These are phyloP conservation scores for Esox masquinongy DNA, from an alignment of 2,797 vertebrate species.

Conservation along the genomic window DNA sequence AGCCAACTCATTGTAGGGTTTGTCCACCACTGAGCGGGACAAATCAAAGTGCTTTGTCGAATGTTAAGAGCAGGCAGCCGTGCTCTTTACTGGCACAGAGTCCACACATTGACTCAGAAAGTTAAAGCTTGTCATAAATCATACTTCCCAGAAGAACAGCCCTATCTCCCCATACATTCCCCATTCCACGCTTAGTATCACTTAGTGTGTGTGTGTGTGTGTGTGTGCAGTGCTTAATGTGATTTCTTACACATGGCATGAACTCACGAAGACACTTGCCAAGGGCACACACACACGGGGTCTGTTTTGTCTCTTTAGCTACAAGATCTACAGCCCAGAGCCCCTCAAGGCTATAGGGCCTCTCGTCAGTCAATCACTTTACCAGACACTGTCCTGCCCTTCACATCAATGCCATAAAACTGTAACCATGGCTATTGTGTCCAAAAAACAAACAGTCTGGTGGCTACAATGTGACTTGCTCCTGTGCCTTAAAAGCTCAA, in stretches of 20 bases:
- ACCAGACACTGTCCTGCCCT: background rate
- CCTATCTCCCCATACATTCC: conserved; percentile 5
- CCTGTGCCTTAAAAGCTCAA: background rate
- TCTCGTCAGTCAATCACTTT: background rate
- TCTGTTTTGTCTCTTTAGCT: background rate
- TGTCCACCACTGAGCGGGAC: background rate
- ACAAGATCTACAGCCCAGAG: background rate
- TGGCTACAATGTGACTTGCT: background rate
- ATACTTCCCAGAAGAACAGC: conserved; percentile 20
- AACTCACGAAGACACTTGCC: background rate
- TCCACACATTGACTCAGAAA: conserved; percentile 12
- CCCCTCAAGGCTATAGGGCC: background rate
- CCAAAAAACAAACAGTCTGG: background rate
- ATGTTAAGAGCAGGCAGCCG: background rate
- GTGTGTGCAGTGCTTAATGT: background rate
- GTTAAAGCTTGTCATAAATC: conserved; percentile 8
- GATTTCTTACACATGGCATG: conserved; percentile 10
- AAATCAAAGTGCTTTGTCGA: background rate
- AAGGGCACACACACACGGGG: background rate
- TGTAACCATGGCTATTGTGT: background rate
- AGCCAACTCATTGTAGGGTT: background rate
- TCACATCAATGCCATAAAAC: background rate
- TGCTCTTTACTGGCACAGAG: background rate
- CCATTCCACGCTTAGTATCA: conserved; percentile 6
- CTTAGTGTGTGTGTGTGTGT: background rate